Conservation (phyloP, 2,888 invertebrate species). For the Brassicogethes aeneus region DNA sequence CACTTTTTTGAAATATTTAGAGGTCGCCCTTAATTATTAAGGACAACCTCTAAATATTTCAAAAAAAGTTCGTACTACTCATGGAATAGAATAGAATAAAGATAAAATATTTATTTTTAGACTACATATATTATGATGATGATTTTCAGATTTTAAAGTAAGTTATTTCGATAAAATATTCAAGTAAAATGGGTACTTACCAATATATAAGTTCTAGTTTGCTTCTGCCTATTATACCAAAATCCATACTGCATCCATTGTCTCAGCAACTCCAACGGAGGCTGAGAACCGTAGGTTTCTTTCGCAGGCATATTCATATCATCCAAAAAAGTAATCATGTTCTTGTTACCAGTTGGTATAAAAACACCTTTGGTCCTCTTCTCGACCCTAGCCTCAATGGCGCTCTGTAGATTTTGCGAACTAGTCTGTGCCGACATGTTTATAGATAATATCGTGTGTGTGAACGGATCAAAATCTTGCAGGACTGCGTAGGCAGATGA, state of each 20-base stretch:
- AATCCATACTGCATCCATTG: conserved; percentile 86
- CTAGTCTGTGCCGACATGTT: conserved; percentile 87
- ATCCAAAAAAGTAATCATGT: conserved; percentile 76
- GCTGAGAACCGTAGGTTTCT: conserved; percentile 82
- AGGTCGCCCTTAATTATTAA: too few relatives aligned
- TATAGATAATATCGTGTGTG: conserved; percentile 60
- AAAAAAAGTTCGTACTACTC: too few relatives aligned
- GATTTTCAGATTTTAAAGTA: too few relatives aligned
- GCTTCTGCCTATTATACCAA: conserved; percentile 79
- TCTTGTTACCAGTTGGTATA: conserved; percentile 54
- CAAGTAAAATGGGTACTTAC: too few relatives aligned
- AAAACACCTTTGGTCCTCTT: conserved; percentile 80
- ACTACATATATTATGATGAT: too few relatives aligned
- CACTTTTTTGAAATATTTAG: too few relatives aligned
- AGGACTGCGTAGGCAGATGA: conserved; percentile 66
- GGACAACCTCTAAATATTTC: too few relatives aligned
- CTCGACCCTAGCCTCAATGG: conserved; percentile 77
- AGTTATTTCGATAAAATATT: neutral
- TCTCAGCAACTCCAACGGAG: conserved; percentile 74
- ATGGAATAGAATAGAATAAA: too few relatives aligned
- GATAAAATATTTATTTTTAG: too few relatives aligned
- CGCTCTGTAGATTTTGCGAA: conserved; percentile 74
- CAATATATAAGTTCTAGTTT: conserved; percentile 66
- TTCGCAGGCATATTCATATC: conserved; percentile 91
- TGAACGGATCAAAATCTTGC: conserved; percentile 46